phyloP scores from a whole-genome alignment of 2,113 vertebrate genomes.

The Geothlypis trichas region DNA sequence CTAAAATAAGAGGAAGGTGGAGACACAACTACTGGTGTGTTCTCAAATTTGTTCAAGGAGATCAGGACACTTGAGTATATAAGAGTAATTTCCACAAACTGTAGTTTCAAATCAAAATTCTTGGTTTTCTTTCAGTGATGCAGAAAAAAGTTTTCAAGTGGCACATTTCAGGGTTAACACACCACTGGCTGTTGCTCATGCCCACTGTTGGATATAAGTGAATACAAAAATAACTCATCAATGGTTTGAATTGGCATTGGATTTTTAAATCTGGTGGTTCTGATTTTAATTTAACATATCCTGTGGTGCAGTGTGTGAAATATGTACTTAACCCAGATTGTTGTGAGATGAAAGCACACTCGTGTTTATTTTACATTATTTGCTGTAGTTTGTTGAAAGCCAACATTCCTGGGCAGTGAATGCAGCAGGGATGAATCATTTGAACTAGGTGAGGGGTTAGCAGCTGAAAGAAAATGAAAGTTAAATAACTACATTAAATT shows the following conservation, averaged over 20 bases:
- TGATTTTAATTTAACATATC: conserved; percentile 83
- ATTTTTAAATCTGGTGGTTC: conserved; percentile 66
- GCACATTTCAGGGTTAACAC: conserved; percentile 46
- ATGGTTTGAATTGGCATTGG: conserved; percentile 53
- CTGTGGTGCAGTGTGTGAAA: conserved; percentile 78
- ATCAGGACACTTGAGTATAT: not conserved
- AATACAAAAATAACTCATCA: conserved; percentile 62
- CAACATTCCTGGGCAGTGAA: conserved; percentile 80
- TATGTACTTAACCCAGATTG: conserved; percentile 74
- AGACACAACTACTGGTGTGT: not conserved
- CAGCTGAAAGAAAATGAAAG: conserved; percentile 60
- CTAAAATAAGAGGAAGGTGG: not conserved
- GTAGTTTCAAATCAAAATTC: not conserved
- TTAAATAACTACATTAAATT: conserved; percentile 45
- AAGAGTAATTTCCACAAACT: not conserved
- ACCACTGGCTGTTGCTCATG: conserved; percentile 52
- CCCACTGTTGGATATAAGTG: conserved; percentile 39
- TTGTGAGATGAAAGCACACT: conserved; percentile 76
- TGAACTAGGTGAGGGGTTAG: conserved; percentile 82
- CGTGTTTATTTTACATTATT: conserved; percentile 81
- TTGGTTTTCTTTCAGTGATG: conserved; percentile 1
- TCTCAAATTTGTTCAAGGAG: not conserved
- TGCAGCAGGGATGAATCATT: conserved; percentile 77
- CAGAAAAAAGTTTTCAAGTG: not conserved
- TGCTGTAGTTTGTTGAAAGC: conserved; percentile 76